Percentiles rank a stretch among this genome's conserved stretches.
These are phyloP conservation scores for Brachionus rotundiformis DNA, from an alignment of 1,140 invertebrate genomes.

Conservation along the genomic window DNA sequence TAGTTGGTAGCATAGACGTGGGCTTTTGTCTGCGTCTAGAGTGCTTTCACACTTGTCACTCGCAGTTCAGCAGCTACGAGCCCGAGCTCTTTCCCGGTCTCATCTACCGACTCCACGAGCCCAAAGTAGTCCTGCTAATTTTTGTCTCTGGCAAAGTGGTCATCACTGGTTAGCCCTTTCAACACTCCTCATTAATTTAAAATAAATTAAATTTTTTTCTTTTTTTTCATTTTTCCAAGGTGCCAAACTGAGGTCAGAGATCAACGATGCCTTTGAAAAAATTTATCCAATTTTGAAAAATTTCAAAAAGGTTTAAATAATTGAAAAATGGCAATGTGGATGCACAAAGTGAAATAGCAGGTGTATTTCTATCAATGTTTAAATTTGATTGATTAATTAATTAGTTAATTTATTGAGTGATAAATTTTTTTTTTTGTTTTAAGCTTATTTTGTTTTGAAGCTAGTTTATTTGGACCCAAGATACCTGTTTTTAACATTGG, in stretches of 20 bases:
- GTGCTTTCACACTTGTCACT: constrained; percentile 91
- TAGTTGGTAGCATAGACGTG: constrained; percentile 99
- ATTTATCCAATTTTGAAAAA: constrained; percentile 99
- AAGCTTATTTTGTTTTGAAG: not conserved
- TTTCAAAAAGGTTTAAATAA: constrained; percentile 67
- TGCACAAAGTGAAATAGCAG: constrained; percentile 1
- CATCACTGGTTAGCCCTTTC: constrained; percentile 77
- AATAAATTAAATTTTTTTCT: not conserved
- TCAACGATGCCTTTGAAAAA: constrained; percentile 99
- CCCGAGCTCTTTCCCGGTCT: constrained; percentile 89
- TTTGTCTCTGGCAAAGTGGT: constrained; percentile 99
- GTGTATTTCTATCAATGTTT: not conserved
- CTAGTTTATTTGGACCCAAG: too few species aligned
- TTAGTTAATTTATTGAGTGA: constrained; percentile 12
- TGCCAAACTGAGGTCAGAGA: constrained; percentile 94
- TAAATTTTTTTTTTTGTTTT: not conserved
- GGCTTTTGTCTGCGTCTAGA: constrained; percentile 97
- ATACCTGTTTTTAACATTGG: not conserved
- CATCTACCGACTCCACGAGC: constrained; percentile 99
- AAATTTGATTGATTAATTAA: not conserved
- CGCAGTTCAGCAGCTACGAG: constrained; percentile 84
- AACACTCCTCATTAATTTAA: too few species aligned
- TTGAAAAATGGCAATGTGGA: not conserved
- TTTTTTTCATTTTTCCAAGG: constrained; percentile 69
- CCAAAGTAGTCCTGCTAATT: constrained; percentile 95